Evolutionary conservation across 2,797 vertebrate genomes (phyloP).

Genomic region (Lindbergichthys nudifrons): DNA sequence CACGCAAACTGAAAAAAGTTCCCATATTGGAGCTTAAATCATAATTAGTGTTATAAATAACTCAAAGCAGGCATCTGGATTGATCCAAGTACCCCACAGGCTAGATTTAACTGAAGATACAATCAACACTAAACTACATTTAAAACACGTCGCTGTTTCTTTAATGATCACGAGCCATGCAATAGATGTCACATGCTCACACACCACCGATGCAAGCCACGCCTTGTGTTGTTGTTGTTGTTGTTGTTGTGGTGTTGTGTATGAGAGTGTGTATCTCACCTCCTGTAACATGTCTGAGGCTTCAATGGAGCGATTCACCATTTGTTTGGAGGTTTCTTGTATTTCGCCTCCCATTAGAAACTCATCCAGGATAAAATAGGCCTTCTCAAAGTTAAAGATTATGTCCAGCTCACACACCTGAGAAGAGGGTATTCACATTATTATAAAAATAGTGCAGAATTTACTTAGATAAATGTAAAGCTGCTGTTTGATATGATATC

Average conservation of each 20-base stretch:
- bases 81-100: slow-evolving; percentile 13
- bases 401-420: slow-evolving; percentile 99
- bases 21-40: slow-evolving; percentile 28
- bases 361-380: slow-evolving; percentile 98
- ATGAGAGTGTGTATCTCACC: slow-evolving; percentile 82
- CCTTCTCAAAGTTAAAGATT: slow-evolving; percentile 99
- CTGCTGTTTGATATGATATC: background rate
- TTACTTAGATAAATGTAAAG: background rate
- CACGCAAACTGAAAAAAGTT: slow-evolving; percentile 29
- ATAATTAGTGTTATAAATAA: slow-evolving; percentile 3
- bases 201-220: slow-evolving; percentile 27
- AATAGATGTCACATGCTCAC: slow-evolving; percentile 51
- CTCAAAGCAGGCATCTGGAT: slow-evolving; percentile 14
- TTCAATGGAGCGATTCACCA: slow-evolving; percentile 91
- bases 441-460: background rate
- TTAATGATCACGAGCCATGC: slow-evolving; percentile 30
- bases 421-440: slow-evolving; percentile 15
- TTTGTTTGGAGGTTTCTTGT: slow-evolving; percentile 97
- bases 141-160: slow-evolving; percentile 12
- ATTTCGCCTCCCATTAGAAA: slow-evolving; percentile 97
- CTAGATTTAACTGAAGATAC: background rate
- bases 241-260: background rate
- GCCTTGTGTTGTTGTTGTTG: slow-evolving; percentile 5
- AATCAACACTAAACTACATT: slow-evolving; percentile 21
- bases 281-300: slow-evolving; percentile 98